These are phyloP conservation scores for Spodoptera littoralis DNA, from an alignment of 2,888 invertebrate genomes.

Conservation along the genomic window DNA sequence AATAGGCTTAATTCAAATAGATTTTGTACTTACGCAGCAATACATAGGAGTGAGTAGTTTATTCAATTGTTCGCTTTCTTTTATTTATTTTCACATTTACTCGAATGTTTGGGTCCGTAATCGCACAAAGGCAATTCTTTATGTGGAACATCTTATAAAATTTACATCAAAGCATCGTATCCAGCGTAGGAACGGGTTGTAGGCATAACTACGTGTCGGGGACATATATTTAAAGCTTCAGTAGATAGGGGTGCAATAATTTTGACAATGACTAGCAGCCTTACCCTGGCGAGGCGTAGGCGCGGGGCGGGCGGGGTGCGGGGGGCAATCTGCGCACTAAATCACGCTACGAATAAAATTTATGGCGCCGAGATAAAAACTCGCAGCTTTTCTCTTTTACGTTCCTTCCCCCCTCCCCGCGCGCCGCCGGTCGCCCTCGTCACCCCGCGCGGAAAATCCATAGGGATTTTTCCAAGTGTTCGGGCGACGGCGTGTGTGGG, in stretches of 20 bases:
- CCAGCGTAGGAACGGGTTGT: constrained; percentile 78
- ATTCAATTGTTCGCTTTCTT: constrained; percentile 52
- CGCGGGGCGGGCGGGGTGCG: constrained; percentile 78
- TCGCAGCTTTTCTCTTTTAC: constrained; percentile 90
- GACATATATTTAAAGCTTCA: constrained; percentile 89
- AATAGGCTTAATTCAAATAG: constrained; percentile 64
- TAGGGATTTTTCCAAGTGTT: constrained; percentile 89
- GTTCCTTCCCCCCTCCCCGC: constrained; percentile 81
- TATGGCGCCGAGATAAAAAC: constrained; percentile 90
- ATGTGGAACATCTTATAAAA: constrained; percentile 68
- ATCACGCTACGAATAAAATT: constrained; percentile 90
- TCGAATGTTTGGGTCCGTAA: constrained; percentile 39
- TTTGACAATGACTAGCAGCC: constrained; percentile 89
- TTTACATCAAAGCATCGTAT: constrained; percentile 66
- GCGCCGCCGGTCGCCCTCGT: constrained; percentile 61
- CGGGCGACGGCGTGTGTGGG: constrained; percentile 87
- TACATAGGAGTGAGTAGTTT: constrained; percentile 52
- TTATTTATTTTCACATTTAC: constrained; percentile 59
- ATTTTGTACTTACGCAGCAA: constrained; percentile 49
- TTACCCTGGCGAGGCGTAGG: constrained; percentile 87
- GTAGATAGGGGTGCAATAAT: constrained; percentile 89
- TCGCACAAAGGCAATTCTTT: constrained; percentile 52
- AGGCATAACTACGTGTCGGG: constrained; percentile 85
- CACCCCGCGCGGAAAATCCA: constrained; percentile 85
- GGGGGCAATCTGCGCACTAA: constrained; percentile 89